These are phyloP conservation scores for Gobio gobio DNA, from an alignment of 2,113 vertebrate genomes.

Conservation along the genomic window DNA sequence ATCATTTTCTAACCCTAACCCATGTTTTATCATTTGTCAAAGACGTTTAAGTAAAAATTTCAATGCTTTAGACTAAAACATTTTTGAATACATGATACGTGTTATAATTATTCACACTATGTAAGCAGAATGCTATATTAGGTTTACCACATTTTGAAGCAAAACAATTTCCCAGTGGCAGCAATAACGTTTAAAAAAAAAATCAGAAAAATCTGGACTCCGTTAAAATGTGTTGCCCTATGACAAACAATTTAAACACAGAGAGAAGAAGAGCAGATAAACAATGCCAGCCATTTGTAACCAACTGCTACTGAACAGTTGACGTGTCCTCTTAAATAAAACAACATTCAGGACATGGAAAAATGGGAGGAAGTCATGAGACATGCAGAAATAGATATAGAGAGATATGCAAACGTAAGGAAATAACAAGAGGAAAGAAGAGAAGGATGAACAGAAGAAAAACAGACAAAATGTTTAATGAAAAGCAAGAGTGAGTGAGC, in stretches of 20 bases:
- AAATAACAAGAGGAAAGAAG: conserved; percentile 3
- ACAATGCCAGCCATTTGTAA: conserved; percentile 1
- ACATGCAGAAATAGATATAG: conserved; percentile 2
- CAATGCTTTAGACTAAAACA: not conserved
- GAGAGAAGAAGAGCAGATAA: conserved; percentile 12
- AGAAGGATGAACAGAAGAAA: conserved; percentile 8
- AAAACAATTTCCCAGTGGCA: no score
- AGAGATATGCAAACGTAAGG: not conserved
- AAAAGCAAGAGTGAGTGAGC: conserved; percentile 10
- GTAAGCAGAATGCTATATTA: not conserved
- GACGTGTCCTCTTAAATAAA: conserved; percentile 16
- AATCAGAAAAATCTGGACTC: not conserved
- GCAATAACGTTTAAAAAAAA: not conserved
- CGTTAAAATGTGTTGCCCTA: not conserved
- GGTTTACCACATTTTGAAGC: not conserved
- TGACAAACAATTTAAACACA: conserved; percentile 14
- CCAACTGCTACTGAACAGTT: conserved; percentile 1
- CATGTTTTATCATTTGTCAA: not conserved
- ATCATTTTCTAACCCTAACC: not conserved
- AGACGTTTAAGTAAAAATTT: not conserved
- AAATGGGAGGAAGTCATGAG: not conserved
- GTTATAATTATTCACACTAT: not conserved
- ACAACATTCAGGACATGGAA: not conserved
- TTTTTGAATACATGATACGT: not conserved
- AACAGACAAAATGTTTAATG: conserved; percentile 4